Base-by-base conservation (phyloP, 2,888 invertebrate genomes). In the Oxycera nigricornis region DNA sequence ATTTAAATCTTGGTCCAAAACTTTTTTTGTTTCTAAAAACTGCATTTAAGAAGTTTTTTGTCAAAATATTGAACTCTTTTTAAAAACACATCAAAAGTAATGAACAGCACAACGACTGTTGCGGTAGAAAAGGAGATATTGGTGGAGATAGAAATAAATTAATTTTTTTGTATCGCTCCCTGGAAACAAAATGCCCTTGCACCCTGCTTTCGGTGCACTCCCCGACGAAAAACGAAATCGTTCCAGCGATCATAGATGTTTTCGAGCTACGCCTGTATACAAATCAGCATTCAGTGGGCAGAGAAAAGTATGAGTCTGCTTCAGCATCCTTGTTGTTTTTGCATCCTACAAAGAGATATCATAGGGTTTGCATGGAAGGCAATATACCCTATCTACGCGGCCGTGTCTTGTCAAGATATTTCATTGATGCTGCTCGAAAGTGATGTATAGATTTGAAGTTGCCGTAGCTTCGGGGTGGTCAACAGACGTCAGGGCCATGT, bases 371-470 rank as follows among this genome's bases (percentile, higher is more conserved):
- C 62, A 6, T 7, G 62, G 62, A 39, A 31, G 35, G 61, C 14
- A 31, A 28, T 35, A 17, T 20, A 61, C 35, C 61, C 59, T 59
- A 3, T 35, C 39, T n/a, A 20, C 6, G 30, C 14, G 41, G 65
- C 65, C 24, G 4, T 24, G 24, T 26, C 41, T 7, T 65, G 24
- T 24, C 41, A 65, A 65, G 65, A 65, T 65, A 65, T 65, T 39
- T 65, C 62, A 39, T 62, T 62, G 62, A 62, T 62, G 28, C n/a
- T 22, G 65, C 65, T 22, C 24, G 24, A 39, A 39, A 65, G 65
- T 65, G 65, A 65, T 39, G 24, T 41, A 65, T 65, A 65, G 41
- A 65, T 65, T 65, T 65, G 39, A 65, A 41, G 65, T 65, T 65
- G 39, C 41, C 65, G 65, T 65, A 39, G 41, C 65, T 65, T 35